Evolutionary conservation across 1,140 invertebrate genomes (phyloP), one percentile per base, ranked within the genome.

Genomic region (Procambarus clarkii): DNA sequence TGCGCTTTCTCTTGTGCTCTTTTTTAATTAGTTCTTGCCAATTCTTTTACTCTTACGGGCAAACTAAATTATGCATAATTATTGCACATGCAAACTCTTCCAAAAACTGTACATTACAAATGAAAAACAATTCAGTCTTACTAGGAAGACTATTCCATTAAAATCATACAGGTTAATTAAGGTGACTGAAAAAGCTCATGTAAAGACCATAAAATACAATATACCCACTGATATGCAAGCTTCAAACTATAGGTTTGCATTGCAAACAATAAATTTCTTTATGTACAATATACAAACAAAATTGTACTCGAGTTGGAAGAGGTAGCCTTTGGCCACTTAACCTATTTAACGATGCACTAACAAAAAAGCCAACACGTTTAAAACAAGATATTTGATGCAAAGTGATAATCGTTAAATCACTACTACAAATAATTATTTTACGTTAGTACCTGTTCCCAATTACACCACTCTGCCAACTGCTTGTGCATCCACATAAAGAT

Each of bases 301-400:
- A 76, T 86, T 86, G 83, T 86, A 86, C 83, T 86, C 24, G 83
- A 86, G 60, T 86, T 86, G 83, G 83, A 86, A 86, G 83, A 86
- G 71, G 64, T 69, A 69, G 69, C 83, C 83, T 86, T 76, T 74
- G 83, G 83, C 83, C 69, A 86, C 60, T 71, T n/a, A 46, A 50
- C 21, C 50, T 48, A 76, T 48, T 54, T 34, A 50, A 60, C 45
- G 15, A 58, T 50, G 2, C 54, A 13, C 24, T 81, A 11, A 82
- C 60, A 58, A 50, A 44, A 34, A 24, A 80, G 8, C n/a, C 44
- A 48, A 54, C 7, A 45, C 13, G 18, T 45, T 34, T 1, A 78
- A n/a, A 45, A 44, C 5, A n/a, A 24, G 24, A 48, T n/a, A 78
- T 44, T 2, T 69, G 4, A 54, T 54, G 50, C 8, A 13, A 54